A percentile compares a stretch with the other conserved stretches of the same genome.
Evolutionary conservation across 2,888 invertebrate species (phyloP).

Genomic region (Micoletzkya japonica): DNA sequence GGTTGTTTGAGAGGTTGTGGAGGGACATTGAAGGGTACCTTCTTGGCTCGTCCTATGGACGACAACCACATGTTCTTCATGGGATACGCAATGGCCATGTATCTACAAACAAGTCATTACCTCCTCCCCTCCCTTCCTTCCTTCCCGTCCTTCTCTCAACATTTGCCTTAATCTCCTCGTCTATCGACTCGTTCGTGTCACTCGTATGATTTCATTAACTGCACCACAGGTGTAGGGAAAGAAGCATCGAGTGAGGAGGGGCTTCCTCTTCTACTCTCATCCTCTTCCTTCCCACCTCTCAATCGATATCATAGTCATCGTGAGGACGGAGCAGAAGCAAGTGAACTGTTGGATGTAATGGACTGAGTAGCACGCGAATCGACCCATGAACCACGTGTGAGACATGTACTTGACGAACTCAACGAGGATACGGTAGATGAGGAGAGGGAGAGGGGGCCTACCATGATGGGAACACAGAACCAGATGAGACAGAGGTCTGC

Average conservation of each 20-base stretch:
- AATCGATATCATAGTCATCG: constrained; percentile 76
- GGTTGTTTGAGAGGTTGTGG: not conserved
- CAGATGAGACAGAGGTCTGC: constrained; percentile 75
- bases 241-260: not conserved
- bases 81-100: constrained; percentile 76
- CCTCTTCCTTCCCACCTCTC: constrained; percentile 70
- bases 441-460: constrained; percentile 22
- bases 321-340: constrained; percentile 76
- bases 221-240: constrained; percentile 10
- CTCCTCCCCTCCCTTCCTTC: not conserved
- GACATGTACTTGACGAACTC: constrained; percentile 68
- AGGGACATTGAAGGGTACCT: constrained; percentile 64
- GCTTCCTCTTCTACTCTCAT: constrained; percentile 1
- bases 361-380: constrained; percentile 74
- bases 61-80: constrained; percentile 75
- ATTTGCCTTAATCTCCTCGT: not conserved
- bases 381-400: constrained; percentile 75
- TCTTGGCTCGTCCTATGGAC: constrained; percentile 73
- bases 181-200: constrained; percentile 1
- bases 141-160: not conserved
- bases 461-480: constrained; percentile 74
- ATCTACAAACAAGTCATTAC: constrained; percentile 67
- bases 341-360: constrained; percentile 77
- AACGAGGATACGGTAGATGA: no score
- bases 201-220: constrained; percentile 26